Conservation (phyloP, 2,888 invertebrate species). For the Alsophila aescularia region DNA sequence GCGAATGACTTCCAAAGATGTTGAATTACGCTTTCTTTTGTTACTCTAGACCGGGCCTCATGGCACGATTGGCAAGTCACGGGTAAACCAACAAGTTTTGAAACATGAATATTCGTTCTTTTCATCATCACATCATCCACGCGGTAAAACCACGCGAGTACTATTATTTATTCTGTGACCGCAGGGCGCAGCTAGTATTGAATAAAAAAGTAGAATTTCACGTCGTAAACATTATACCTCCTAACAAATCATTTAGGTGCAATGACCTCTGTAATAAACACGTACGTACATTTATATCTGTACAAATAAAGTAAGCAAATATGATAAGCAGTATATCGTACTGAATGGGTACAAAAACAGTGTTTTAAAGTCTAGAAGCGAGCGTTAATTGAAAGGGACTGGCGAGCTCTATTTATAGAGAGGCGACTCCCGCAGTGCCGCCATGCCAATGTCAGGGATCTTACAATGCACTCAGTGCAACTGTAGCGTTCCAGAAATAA, state of each 20-base stretch:
- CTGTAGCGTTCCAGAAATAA: conserved; percentile 6
- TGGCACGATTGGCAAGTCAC: too few species aligned
- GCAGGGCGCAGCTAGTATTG: too few species aligned
- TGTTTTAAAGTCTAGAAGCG: conserved; percentile 15
- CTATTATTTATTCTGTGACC: too few species aligned
- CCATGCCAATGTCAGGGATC: conserved; percentile 16
- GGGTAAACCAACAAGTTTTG: too few species aligned
- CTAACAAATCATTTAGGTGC: not conserved
- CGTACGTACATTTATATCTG: not conserved
- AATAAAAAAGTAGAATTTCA: too few species aligned
- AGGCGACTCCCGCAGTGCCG: conserved; percentile 44
- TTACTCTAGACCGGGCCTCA: too few species aligned
- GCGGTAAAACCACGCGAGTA: too few species aligned
- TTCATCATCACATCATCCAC: too few species aligned
- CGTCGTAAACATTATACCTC: not conserved
- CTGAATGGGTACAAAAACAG: conserved; percentile 3
- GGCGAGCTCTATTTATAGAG: conserved; percentile 50
- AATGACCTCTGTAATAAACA: conserved; percentile 2
- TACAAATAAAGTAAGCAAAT: conserved; percentile 8
- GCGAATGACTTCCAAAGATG: too few species aligned
- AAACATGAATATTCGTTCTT: too few species aligned
- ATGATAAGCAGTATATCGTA: not conserved
- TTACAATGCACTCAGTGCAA: conserved; percentile 39
- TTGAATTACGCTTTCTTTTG: too few species aligned
- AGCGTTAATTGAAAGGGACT: conserved; percentile 45